Evolutionary conservation across 2,888 invertebrate species (phyloP), one percentile per base, ranked within the genome.

Genomic region (Dasypogon diadema): DNA sequence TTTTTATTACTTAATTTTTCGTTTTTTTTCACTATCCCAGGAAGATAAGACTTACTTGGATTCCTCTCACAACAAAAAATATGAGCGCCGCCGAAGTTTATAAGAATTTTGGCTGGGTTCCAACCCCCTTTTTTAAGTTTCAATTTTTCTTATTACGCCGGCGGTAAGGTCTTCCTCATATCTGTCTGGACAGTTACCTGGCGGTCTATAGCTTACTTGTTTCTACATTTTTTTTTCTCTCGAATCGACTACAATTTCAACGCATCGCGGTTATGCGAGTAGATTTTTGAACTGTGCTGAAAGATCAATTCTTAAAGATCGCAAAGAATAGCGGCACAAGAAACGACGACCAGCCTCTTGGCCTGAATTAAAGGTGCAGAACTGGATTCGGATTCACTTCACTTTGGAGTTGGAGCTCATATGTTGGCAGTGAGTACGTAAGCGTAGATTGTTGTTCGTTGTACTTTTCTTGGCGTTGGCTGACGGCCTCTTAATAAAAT

Each of bases 121-220:
- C 56, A 74, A 42, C 74, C 74, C 74, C 58, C 46, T 74, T 74
- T 74, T 58, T 74, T 12, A 46, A 34, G 30, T 70, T 70, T 70
- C 70, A 70, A 70, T 70, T 70, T 70, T 70, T 70, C 70, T 70
- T 70, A 70, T 70, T 70, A 54, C 70, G 70, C 70, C 70, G 51
- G 21, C 70, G 70, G 70, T 70, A 70, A 70, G 54, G 70, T 70
- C 70, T 70, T 70, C 54, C 54, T 70, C 54, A 70, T 70, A 51
- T 51, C 70, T 54, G 70, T 70, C 70, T 70, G 70, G 54, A 54
- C 70, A 70, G 54, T 70, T 65, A 65, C 65, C 65, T 65, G 65
- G 46, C 65, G 46, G 65, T 65, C 65, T 65, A 46, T 48, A 65
- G 65, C 48, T 46, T 24, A 24, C 26, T 46, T 14, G 3, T 24